Percentiles rank a stretch among this genome's conserved stretches.
phyloP scores from a whole-genome alignment of 2,888 invertebrate species.

The Ornithoptera priamus region DNA sequence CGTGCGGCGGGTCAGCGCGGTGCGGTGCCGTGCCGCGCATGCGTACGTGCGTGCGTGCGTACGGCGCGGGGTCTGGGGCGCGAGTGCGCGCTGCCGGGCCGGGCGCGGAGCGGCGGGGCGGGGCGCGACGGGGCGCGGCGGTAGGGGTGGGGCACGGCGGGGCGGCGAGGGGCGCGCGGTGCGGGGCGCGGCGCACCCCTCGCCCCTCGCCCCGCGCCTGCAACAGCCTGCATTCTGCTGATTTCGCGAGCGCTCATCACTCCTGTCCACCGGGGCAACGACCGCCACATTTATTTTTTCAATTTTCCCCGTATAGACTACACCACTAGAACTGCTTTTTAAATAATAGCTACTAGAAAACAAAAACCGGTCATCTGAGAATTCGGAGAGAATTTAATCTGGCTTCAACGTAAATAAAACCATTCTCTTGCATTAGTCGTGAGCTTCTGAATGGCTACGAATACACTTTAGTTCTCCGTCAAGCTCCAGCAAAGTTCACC shows the following conservation, averaged over 20 bases:
- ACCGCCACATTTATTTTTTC: conserved; percentile 33
- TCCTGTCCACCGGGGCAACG: conserved; percentile 37
- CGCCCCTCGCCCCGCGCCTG: conserved; percentile 24
- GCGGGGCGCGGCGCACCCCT: no score
- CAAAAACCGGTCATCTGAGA: no score
- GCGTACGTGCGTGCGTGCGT: conserved; percentile 48
- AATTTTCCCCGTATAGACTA: conserved; percentile 1
- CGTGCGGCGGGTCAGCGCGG: conserved; percentile 35
- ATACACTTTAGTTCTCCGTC: no score
- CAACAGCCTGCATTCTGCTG: conserved; percentile 42
- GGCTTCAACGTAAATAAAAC: no score
- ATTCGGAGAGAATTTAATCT: no score
- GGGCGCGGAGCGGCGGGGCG: conserved; percentile 2
- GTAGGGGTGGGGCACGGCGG: conserved; percentile 26
- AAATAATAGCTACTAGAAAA: no score
- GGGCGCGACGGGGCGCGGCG: conserved; percentile 19
- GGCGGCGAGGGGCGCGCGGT: conserved; percentile 8
- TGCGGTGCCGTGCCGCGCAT: conserved; percentile 54
- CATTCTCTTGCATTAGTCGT: no score
- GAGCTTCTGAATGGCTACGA: no score
- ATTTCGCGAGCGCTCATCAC: conserved; percentile 43
- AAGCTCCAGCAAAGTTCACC: no score
- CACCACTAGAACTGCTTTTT: conserved; percentile 5
- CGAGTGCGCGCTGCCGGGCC: conserved; percentile 50
- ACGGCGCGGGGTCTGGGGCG: conserved; percentile 59